Conservation (phyloP, 2,797 vertebrate species). For the Lepidocolaptes lacrymiger region DNA sequence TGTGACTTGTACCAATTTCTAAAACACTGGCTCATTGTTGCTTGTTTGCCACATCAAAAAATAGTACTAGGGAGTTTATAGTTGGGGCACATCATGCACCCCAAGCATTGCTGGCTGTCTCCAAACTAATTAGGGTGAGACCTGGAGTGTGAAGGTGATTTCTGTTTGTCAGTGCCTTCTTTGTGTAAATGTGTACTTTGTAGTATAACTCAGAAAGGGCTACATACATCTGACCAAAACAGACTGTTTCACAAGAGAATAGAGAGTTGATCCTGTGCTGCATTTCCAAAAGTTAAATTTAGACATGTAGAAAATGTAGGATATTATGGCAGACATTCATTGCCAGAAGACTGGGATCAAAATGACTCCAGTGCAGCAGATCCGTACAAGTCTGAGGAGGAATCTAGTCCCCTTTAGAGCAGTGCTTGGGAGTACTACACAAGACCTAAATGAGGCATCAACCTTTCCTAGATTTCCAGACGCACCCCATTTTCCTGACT, state of each 20-base stretch:
- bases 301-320: background rate
- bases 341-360: background rate
- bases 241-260: background rate
- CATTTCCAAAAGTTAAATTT: background rate
- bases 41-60: background rate
- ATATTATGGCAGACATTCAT: background rate
- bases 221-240: rapidly evolving
- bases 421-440: background rate
- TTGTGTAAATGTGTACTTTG: background rate
- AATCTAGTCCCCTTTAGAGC: background rate
- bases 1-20: background rate
- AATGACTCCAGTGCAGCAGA: rapidly evolving
- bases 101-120: background rate
- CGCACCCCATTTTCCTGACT: background rate
- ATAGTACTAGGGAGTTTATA: background rate
- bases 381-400: rapidly evolving
- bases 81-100: background rate
- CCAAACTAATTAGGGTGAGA: background rate
- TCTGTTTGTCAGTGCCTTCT: background rate
- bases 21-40: background rate
- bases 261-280: background rate
- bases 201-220: background rate
- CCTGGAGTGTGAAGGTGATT: background rate
- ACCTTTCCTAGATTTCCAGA: background rate
- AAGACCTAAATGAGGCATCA: background rate